Evolutionary conservation across 2,888 invertebrate genomes (phyloP), one percentile per base, ranked within the genome.

Genomic region (Drosophila nr. perissopoda): DNA sequence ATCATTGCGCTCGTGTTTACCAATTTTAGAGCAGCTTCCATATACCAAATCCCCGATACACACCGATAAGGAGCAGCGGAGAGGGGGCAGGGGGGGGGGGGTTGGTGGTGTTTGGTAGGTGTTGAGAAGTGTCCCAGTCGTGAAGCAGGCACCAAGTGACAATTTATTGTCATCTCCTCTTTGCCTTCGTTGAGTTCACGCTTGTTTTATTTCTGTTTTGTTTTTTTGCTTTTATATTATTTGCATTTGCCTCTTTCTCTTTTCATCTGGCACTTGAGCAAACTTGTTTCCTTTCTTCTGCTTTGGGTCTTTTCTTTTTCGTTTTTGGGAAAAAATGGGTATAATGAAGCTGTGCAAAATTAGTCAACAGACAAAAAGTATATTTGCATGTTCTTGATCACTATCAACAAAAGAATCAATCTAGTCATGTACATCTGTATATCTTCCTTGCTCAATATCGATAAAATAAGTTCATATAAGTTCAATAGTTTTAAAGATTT

Each of bases 81-180:
- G 42, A 7, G 13, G 4, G 1, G 3, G 21, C 31, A 7, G 18
- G 7, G 1, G 5, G 11, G 7, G 11, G 5, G 13, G 5, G 21
- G 16, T 16, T 8, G 21, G 46, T 16, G 16, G 16, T 46, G 8
- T 25, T 46, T 25, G 46, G 46, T 46, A 6, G 52, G 65, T 36
- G 31, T 21, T n/a, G 52, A 21, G 16, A 57, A 57, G 57, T 49
- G 25, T 18, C 46, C 46, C 49, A 25, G 49, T 34, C 59, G 42
- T 57, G 38, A 38, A 69, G 51, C 63, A 49, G 57, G 71, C 67
- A 70, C 49, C 74, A 81, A 81, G 79, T 86, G 84, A 88, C 90
- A 90, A 89, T 89, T 90, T 89, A 89, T 89, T 90, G 90, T 90
- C 85, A 88, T 84, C 83, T 68, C 70, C 75, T 73, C 81, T 71